Percentiles rank a stretch among this genome's conserved stretches.
Evolutionary conservation across 2,797 vertebrate species (phyloP).

Genomic region (Pantherophis alleghaniensis): DNA sequence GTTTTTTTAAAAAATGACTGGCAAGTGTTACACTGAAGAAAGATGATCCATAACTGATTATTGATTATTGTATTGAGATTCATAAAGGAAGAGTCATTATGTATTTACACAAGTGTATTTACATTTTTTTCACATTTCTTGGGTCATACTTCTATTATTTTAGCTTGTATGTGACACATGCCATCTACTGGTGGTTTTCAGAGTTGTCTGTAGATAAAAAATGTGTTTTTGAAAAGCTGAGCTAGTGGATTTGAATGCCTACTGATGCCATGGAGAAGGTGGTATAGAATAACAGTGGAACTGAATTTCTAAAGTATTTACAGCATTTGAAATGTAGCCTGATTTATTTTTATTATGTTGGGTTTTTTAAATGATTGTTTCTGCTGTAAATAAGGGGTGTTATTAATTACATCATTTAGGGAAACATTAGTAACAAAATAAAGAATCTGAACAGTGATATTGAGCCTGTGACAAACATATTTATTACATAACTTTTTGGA

Average conservation of each 20-base stretch:
- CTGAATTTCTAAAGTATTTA: neutral
- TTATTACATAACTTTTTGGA: neutral
- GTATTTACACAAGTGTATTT: neutral
- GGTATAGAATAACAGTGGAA: neutral
- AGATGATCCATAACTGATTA: neutral
- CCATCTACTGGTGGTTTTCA: constrained; percentile 63
- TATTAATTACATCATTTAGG: neutral
- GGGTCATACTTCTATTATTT: neutral
- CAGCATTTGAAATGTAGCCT: neutral
- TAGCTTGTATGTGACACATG: constrained; percentile 43
- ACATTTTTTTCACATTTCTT: neutral
- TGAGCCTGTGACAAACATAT: neutral
- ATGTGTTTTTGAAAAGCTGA: neutral
- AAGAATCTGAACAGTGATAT: neutral
- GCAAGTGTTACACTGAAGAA: constrained; percentile 12
- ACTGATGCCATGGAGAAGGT: accelerated
- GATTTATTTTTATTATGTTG: neutral
- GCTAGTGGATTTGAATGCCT: neutral
- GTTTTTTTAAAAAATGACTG: neutral
- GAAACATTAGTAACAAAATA: neutral
- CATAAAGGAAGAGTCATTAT: neutral
- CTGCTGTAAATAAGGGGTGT: neutral
- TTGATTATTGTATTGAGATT: neutral
- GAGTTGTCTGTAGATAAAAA: constrained; percentile 39
- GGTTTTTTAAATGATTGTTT: neutral